These are phyloP conservation scores for Sebastes oblongus DNA, from an alignment of 2,797 vertebrate genomes.

Conservation along the genomic window DNA sequence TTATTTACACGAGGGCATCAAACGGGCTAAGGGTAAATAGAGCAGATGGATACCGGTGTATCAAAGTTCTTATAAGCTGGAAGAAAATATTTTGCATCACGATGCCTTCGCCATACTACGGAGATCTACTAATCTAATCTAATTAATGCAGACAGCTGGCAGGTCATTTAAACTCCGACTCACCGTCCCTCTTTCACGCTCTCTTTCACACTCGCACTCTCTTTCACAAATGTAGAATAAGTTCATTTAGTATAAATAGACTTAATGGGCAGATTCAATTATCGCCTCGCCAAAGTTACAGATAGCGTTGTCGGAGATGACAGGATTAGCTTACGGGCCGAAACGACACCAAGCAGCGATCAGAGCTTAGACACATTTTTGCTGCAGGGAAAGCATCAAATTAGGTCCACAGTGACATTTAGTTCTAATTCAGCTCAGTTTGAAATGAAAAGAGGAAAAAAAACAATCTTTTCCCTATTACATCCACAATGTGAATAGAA, in stretches of 20 bases:
- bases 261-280: conserved; percentile 43
- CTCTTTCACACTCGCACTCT: neutral
- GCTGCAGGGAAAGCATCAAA: neutral
- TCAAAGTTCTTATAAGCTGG: neutral
- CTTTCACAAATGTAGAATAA: conserved; percentile 33
- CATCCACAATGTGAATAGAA: neutral
- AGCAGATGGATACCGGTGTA: neutral
- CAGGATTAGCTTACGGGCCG: conserved; percentile 13
- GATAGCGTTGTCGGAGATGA: conserved; percentile 21
- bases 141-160: conserved; percentile 18
- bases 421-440: conserved; percentile 10
- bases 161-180: conserved; percentile 15
- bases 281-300: conserved; percentile 17
- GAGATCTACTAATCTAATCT: no score
- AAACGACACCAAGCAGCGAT: neutral
- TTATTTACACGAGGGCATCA: neutral
- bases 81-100: neutral
- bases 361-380: conserved; percentile 1
- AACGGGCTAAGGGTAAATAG: neutral
- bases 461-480: neutral
- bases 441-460: neutral
- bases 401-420: neutral
- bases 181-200: neutral
- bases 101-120: neutral
- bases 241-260: conserved; percentile 42